Evolutionary conservation across 2,888 invertebrate species (phyloP), one percentile per base, ranked within the genome.

Genomic region (Cryptops parisi): DNA sequence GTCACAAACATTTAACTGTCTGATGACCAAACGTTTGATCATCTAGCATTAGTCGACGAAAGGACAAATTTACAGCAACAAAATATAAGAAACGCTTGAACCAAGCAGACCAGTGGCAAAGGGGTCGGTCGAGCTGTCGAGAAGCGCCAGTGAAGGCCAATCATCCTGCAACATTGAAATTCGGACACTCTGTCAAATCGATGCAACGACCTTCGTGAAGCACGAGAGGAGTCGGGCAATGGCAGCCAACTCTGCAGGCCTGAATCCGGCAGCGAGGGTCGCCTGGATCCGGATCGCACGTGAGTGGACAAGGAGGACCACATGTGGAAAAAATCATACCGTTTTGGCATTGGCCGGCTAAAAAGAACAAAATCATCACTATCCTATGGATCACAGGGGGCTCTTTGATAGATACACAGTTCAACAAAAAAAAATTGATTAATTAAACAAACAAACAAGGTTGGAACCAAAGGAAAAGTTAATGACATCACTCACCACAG

Each of bases 271-370:
- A 48, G 5, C 33, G 48, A 33, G 33, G 26, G 23, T 48, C 48
- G 19, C n/a, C n/a, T 17, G 27, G 23, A 21, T 5, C 5, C 22
- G 19, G 27, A 3, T 33, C 48, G 15, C 48, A 48, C 21, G 22
- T 21, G 27, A 27, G 21, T 15, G 48, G 48, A 22, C 48, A 48
- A 27, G 48, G 9, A n/a, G 48, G 48, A 9, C 48, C 48, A 33
- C 27, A 48, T 2, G 19, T 23, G 22, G 2, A 12, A 19, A 48
- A 48, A 21, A 48, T 23, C n/a, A 27, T 48, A 4, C 48, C 48
- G 38, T 48, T 48, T 19, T 22, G 17, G 33, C 48, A 48, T 12
- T 38, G 22, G 12, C 22, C 23, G 19, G n/a, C 48, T 48, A 21
- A 17, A 48, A 48, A 15, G 15, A 15, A 33, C 15, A 15, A 33